Base-by-base conservation (phyloP, 1,140 invertebrate genomes). In the Elymnias hypermnestra region DNA sequence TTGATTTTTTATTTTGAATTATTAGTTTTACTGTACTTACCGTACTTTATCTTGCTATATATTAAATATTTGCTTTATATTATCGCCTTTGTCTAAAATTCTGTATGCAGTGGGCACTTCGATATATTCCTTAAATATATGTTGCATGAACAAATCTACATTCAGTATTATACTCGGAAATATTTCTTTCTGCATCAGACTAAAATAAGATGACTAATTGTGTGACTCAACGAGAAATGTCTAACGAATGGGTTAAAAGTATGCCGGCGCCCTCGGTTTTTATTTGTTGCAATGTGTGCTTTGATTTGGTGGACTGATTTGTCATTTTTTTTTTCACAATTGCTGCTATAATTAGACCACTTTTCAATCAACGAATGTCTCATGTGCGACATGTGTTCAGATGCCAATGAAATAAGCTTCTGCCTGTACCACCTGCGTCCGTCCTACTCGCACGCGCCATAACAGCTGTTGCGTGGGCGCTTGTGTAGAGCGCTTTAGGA, bases 401-500 rank as follows among this genome's bases (percentile, higher is more conserved):
- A 43, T 55, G 57, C 61, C 53, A 61, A 63, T 63, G 42, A 31
- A 61, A 61, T 53, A 56, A 52, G 53, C 53, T 53, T 58, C 35
- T 57, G 50, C 37, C 26, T 35, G 63, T 55, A 63, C 66, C 79
- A 81, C 76, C 79, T 83, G 79, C 79, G 69, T 78, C 71, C 79
- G 70, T 83, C 69, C 69, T 63, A 53, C 69, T 70, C 73, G 76
- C 79, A 75, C 79, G 74, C 72, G 76, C 70, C 52, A 46, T 38
- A 66, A 58, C 73, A 75, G 72, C 64, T 79, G 75, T 66, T 71
- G 63, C 42, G 44, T 54, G 40, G 50, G 50, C 51, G 46, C 56
- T 41, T 45, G 54, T 44, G 39, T 53, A 19, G 41, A 43, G 40
- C 9, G 31, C 42, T 49, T 48, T 48, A 38, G 49, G 55, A 53